Percentiles rank a stretch among this genome's conserved stretches.
Conservation (phyloP, 2,797 vertebrate species). For the Gadopsis bispinosus region DNA sequence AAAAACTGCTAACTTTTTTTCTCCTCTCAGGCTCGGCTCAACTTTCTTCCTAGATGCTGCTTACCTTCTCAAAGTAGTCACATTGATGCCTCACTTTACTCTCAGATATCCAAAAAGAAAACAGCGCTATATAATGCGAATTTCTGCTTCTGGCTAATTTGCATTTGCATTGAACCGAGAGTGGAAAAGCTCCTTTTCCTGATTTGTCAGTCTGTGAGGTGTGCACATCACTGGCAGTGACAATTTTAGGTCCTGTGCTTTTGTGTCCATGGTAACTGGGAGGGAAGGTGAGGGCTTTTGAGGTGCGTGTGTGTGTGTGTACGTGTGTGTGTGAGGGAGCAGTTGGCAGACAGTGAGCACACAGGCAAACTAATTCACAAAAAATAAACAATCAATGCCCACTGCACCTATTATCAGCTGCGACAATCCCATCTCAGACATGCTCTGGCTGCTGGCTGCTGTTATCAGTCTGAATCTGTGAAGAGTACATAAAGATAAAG, state of each 20-base stretch:
- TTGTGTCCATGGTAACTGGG: constrained; percentile 86
- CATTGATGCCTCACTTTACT: constrained; percentile 30
- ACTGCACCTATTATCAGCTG: constrained; percentile 46
- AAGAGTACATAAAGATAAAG: constrained; percentile 27
- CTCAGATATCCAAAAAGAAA: constrained; percentile 32
- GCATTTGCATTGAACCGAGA: constrained; percentile 48
- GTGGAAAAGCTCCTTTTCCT: constrained; percentile 52
- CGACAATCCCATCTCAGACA: constrained; percentile 43
- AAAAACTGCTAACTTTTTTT: constrained; percentile 22
- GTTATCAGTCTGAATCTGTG: constrained; percentile 53
- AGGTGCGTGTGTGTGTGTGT: constrained; percentile 48
- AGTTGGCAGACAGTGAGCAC: constrained; percentile 50
- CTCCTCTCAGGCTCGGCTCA: neutral
- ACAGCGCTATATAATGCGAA: constrained; percentile 49
- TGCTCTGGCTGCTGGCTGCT: constrained; percentile 41
- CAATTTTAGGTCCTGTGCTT: constrained; percentile 75
- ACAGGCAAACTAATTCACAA: constrained; percentile 53
- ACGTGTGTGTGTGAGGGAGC: constrained; percentile 45
- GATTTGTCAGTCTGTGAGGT: constrained; percentile 66
- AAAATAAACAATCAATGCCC: constrained; percentile 41
- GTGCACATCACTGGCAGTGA: constrained; percentile 62
- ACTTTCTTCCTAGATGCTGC: constrained; percentile 24
- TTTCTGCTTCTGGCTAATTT: constrained; percentile 47
- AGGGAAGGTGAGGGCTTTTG: constrained; percentile 75
- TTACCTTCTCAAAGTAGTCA: constrained; percentile 43